Conservation (phyloP, 2,797 vertebrate genomes). For the Pagetopsis macropterus region DNA sequence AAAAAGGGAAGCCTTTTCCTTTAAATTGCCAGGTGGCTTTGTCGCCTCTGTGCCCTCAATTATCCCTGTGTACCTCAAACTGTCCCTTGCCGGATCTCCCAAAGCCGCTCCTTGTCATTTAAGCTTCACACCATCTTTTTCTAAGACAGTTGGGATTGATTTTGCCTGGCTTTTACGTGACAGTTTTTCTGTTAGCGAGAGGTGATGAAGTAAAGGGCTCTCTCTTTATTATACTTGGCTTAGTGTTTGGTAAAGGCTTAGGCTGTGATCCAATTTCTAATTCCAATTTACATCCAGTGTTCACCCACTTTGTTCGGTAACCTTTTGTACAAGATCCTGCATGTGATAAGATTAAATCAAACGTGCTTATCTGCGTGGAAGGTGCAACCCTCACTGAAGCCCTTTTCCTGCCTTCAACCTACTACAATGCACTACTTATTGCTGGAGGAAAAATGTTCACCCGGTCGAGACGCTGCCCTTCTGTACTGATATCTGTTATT, state of each 20-base stretch:
- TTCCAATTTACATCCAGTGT: conserved; percentile 22
- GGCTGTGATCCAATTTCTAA: conserved; percentile 32
- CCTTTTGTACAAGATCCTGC: conserved; percentile 30
- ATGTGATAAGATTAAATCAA: conserved; percentile 45
- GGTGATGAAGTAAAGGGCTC: conserved; percentile 19
- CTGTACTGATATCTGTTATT: conserved; percentile 45
- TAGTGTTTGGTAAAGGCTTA: conserved; percentile 17
- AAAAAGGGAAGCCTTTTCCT: conserved; percentile 10
- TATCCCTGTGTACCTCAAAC: conserved; percentile 51
- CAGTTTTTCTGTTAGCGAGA: conserved; percentile 36
- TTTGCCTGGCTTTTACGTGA: conserved; percentile 36
- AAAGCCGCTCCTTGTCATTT: conserved; percentile 55
- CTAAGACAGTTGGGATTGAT: conserved; percentile 33
- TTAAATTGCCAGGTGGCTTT: conserved; percentile 32
- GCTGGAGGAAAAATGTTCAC: conserved; percentile 51
- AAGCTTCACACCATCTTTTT: conserved; percentile 32
- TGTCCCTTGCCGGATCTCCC: conserved; percentile 42
- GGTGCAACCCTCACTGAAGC: conserved; percentile 24
- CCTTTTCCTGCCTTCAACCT: conserved; percentile 19
- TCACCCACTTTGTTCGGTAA: conserved; percentile 28
- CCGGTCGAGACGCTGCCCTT: conserved; percentile 46
- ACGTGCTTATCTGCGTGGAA: conserved; percentile 20
- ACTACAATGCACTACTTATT: conserved; percentile 40
- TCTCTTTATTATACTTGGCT: conserved; percentile 30
- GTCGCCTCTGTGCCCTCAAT: conserved; percentile 61